Evolutionary conservation across 2,113 vertebrate species (phyloP).

Genomic region (Tragelaphus imberbis): DNA sequence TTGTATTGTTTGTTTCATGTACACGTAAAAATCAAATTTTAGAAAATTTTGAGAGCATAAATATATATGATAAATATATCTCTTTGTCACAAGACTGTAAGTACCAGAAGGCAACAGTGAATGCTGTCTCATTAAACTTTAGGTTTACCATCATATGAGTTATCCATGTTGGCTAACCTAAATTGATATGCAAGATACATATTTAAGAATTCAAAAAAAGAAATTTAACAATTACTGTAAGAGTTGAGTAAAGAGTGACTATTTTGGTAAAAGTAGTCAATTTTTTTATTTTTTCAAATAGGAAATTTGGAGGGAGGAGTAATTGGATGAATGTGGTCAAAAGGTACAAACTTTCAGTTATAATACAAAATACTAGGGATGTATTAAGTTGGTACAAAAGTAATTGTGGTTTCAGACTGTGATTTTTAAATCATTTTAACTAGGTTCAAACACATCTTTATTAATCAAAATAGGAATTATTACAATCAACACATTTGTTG

Average conservation of each 20-base stretch:
- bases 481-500: not conserved
- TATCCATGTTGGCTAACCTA: not conserved
- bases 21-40: not conserved
- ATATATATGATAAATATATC: too few species aligned
- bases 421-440: not conserved
- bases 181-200: not conserved
- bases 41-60: not conserved
- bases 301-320: not conserved
- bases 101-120: not conserved
- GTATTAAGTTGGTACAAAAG: not conserved
- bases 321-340: not conserved
- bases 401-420: not conserved
- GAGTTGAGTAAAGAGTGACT: not conserved
- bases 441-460: not conserved
- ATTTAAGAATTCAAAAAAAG: not conserved
- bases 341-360: not conserved
- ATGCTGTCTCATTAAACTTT: not conserved
- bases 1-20: not conserved
- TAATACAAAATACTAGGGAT: not conserved
- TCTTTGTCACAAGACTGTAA: not conserved
- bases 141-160: not conserved
- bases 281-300: not conserved
- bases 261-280: not conserved
- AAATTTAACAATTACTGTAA: not conserved
- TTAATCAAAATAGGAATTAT: not conserved